Evolutionary conservation across 2,113 vertebrate species (phyloP).

Genomic region (Otis tarda): DNA sequence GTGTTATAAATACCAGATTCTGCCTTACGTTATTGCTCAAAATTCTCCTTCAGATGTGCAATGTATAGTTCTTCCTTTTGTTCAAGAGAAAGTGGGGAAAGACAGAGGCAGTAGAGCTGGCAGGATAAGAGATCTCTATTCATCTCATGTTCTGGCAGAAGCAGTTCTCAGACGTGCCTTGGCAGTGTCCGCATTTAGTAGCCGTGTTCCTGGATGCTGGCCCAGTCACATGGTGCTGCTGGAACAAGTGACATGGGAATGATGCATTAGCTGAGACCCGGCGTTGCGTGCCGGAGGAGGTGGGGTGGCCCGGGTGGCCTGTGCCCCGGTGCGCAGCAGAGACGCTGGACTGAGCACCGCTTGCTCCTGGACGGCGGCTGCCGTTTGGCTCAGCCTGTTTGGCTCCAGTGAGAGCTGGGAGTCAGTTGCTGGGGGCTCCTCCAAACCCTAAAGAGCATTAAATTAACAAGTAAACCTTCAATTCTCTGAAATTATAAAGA

Average conservation of each 20-base stretch:
- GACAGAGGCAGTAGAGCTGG: background rate
- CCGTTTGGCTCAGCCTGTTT: background rate
- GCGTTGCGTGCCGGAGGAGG: background rate
- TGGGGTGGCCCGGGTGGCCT: background rate
- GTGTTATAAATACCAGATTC: background rate
- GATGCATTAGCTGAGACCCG: background rate
- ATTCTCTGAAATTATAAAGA: background rate
- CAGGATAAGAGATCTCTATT: background rate
- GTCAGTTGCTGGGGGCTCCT: background rate
- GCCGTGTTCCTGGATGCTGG: conserved; percentile 30
- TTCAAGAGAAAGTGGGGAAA: background rate
- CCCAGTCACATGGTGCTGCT: conserved; percentile 41
- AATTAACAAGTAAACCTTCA: background rate
- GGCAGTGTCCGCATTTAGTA: conserved; percentile 41
- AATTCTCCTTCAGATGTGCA: background rate
- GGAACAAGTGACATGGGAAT: conserved; percentile 45
- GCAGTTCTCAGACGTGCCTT: conserved; percentile 42
- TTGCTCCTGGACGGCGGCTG: background rate
- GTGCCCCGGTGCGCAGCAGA: fast-evolving
- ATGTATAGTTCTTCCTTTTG: background rate
- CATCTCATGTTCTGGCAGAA: conserved; percentile 14
- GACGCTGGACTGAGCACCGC: fast-evolving
- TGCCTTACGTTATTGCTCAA: background rate
- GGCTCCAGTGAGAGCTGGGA: background rate
- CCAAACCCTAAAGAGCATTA: background rate